Percentiles rank a stretch among this genome's conserved stretches.
These are phyloP conservation scores for Anas platyrhynchos DNA, from an alignment of 2,113 vertebrate genomes.

Conservation along the genomic window DNA sequence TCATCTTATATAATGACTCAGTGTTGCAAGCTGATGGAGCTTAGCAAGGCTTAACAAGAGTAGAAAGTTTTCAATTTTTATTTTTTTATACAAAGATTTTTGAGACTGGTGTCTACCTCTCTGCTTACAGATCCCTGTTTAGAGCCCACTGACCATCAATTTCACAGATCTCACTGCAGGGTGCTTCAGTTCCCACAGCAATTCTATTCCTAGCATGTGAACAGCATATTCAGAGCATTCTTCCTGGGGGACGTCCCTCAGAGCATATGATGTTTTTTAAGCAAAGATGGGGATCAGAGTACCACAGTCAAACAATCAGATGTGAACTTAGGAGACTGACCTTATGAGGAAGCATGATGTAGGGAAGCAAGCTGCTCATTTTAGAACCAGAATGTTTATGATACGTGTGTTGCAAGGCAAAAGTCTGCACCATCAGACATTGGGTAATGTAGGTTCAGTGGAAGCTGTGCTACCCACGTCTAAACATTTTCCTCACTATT, in stretches of 20 bases:
- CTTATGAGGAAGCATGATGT: background rate
- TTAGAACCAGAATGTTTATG: background rate
- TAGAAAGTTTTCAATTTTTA: background rate
- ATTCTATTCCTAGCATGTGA: slow-evolving; percentile 32
- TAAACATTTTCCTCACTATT: background rate
- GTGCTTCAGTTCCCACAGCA: slow-evolving; percentile 6
- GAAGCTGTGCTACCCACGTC: background rate
- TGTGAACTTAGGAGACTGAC: background rate
- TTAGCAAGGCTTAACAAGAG: slow-evolving; percentile 1
- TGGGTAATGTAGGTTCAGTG: background rate
- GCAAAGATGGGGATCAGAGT: background rate
- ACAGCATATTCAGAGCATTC: background rate
- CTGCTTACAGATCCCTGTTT: background rate
- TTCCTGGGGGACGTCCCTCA: background rate
- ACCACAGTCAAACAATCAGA: background rate
- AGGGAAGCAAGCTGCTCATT: background rate
- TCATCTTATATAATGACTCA: background rate
- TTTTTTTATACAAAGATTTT: background rate
- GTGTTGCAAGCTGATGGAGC: slow-evolving; percentile 19
- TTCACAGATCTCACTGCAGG: background rate
- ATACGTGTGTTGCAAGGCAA: background rate
- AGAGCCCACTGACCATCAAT: background rate
- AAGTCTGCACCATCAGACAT: background rate
- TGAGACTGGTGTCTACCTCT: background rate
- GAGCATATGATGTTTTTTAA: background rate